Evolutionary conservation across 2,113 vertebrate genomes (phyloP).

Genomic region (Lepus timidus): DNA sequence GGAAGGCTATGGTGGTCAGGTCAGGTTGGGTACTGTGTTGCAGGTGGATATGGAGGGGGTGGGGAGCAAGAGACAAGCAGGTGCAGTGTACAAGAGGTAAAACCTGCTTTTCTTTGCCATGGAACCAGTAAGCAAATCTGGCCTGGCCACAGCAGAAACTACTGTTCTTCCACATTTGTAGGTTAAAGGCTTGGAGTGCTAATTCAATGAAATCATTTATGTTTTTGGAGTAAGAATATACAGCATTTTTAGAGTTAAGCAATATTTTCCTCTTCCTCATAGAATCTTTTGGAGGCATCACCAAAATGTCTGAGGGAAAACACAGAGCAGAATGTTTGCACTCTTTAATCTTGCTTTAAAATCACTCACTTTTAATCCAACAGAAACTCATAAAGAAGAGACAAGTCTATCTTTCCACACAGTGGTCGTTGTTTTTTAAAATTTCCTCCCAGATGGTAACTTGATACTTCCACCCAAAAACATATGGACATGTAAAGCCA

Average conservation of each 20-base stretch:
- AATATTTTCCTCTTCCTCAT: not conserved
- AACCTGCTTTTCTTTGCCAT: not conserved
- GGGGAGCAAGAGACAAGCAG: not conserved
- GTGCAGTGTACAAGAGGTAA: not conserved
- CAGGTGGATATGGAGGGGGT: not conserved
- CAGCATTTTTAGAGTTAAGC: not conserved
- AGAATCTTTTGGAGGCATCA: not conserved
- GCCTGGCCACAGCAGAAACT: not conserved
- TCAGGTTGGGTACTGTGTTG: not conserved
- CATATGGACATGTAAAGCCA: not conserved
- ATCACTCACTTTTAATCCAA: not conserved
- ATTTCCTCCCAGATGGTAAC: not conserved
- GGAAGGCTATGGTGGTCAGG: accelerated
- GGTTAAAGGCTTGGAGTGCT: not conserved
- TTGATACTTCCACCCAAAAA: not conserved
- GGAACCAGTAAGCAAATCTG: not conserved
- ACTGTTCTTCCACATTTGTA: not conserved
- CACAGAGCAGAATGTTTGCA: not conserved
- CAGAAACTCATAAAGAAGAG: not conserved
- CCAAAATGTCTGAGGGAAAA: not conserved
- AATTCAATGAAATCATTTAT: not conserved
- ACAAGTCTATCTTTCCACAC: not conserved
- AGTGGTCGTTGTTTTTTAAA: not conserved
- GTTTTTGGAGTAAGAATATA: not conserved
- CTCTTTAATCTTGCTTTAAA: conserved; percentile 13